Base-by-base conservation (phyloP, 2,113 vertebrate genomes). In the Elaphurus davidianus region DNA sequence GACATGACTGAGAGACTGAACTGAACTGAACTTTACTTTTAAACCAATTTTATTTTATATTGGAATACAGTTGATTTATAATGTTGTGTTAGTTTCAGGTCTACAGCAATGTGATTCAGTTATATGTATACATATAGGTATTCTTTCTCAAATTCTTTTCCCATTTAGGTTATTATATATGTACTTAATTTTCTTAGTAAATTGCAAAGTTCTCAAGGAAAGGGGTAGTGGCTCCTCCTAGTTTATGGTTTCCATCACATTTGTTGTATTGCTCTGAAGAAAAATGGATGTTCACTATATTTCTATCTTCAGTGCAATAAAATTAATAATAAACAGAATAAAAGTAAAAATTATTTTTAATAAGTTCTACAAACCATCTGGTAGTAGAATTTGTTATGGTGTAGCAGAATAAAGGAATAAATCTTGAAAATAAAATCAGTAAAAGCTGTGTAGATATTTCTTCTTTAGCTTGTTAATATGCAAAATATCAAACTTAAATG, bases 261-360 rank as follows among this genome's bases (percentile, higher is more conserved):
- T 27, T 52, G 57, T 54, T 25, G 40, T 30, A 81, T 93, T 82
- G 27, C 89, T 93, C 40, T 85, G 71, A 93, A 74, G 25, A 86
- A 97, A 94, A 74, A 33, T 79, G 78, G 57, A 43, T 96, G 33
- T 89, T 76, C 28, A 60, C 79, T 89, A 19, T 83, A 47, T 83
- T 96, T 94, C 89, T 90, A 59, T 67, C 21, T 92, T 3, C 52
- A 90, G 33, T 43, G n/a, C 10, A 16, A 57, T 81, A 79, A 86
- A 78, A 87, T 76, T 91, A 76, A 82, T 91, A 90, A 90, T 83
- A 92, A 88, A 86, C 40, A 3, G n/a, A 96, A 95, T 96, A 57
- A 64, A 91, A 95, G 76, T 64, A 86, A 82, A 79, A 91, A 30
- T 84, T 84, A 79, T 60, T 78, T 50, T 55, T 30, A 43, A 76